Conservation (phyloP, 2,888 invertebrate species). For the Congeria kusceri region DNA sequence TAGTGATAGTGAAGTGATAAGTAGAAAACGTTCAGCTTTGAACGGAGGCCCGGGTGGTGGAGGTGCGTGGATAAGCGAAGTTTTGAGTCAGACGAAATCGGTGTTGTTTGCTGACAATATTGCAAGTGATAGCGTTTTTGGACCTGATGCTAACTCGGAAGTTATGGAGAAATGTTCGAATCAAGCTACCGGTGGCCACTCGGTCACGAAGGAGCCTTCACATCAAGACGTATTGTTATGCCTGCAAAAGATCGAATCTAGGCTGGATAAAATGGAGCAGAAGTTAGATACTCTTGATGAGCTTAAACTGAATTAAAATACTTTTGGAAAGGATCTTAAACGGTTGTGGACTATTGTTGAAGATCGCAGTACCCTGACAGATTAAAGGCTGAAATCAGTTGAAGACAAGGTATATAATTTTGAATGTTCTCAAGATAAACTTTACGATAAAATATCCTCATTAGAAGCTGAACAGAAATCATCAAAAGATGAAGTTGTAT, state of each 20-base stretch:
- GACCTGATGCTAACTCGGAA: neutral
- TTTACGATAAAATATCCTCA: neutral
- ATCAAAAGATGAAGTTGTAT: neutral
- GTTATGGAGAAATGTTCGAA: neutral
- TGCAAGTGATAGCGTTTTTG: neutral
- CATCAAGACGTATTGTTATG: neutral
- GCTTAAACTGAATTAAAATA: neutral
- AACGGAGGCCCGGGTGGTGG: too few relatives aligned
- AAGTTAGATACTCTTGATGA: slow-evolving; percentile 6
- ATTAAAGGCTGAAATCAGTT: neutral
- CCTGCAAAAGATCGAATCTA: neutral
- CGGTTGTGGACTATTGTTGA: slow-evolving; percentile 1
- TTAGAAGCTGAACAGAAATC: neutral
- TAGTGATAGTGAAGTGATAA: too few relatives aligned
- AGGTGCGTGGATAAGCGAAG: neutral
- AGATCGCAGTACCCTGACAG: neutral
- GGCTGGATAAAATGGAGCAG: neutral
- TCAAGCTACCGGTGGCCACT: neutral
- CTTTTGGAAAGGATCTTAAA: neutral
- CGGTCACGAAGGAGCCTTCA: neutral
- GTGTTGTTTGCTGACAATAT: neutral
- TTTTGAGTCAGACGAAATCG: neutral
- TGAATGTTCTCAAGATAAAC: slow-evolving; percentile 1
- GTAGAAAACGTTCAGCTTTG: too few relatives aligned
- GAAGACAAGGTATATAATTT: neutral